A percentile compares a stretch with the other conserved stretches of the same genome.
Conservation (phyloP, 1,140 invertebrate species). For the Drosophila sturtevanti region DNA sequence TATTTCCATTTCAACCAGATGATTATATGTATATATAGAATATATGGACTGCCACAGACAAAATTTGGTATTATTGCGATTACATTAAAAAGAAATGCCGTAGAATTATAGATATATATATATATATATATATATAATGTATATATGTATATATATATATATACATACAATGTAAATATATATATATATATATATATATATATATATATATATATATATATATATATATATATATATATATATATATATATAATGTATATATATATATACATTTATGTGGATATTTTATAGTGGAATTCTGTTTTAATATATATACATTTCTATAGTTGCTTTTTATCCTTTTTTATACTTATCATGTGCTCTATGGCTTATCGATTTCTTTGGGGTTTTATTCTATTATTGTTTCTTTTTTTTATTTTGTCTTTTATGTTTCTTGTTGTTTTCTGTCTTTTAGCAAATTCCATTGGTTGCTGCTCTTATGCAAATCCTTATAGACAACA, state of each 20-base stretch:
- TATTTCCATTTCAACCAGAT: too few species aligned
- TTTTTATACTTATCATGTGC: constrained; percentile 1
- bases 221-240: not conserved
- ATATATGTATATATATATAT: too few species aligned
- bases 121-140: too few species aligned
- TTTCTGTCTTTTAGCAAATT: constrained; percentile 2
- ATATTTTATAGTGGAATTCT: not conserved
- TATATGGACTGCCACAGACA: too few species aligned
- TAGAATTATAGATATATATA: too few species aligned
- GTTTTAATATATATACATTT: not conserved
- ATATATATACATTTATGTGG: not conserved
- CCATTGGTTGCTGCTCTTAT: constrained; percentile 13
- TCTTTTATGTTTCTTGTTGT: not conserved
- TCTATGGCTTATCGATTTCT: constrained; percentile 9
- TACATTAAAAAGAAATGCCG: too few species aligned
- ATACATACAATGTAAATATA: too few species aligned
- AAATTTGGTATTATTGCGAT: too few species aligned
- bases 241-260: not conserved
- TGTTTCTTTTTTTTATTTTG: constrained; percentile 13
- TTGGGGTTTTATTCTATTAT: not conserved
- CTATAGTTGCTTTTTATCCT: not conserved
- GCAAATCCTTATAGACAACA: constrained; percentile 25
- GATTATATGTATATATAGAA: too few species aligned
- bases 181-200: not conserved
- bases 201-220: not conserved